Conservation (phyloP, 2,113 vertebrate genomes). For the Strigops habroptila region DNA sequence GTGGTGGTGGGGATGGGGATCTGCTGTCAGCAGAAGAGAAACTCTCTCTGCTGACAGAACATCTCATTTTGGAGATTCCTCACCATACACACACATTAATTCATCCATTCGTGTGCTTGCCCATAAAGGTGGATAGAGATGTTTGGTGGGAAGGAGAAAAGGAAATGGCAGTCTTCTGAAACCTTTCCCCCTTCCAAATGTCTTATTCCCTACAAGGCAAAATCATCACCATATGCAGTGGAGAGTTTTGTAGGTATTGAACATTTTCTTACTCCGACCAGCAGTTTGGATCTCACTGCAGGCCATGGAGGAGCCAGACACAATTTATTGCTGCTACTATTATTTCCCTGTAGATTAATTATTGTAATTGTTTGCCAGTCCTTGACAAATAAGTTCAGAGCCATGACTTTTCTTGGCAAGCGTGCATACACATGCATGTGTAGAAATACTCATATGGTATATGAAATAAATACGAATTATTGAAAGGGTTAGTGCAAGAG, state of each 20-base stretch:
- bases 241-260: neutral
- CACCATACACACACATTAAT: fast-evolving
- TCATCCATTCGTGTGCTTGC: neutral
- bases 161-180: neutral
- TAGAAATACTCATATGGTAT: neutral
- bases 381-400: neutral
- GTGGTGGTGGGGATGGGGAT: neutral
- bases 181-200: neutral
- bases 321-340: constrained; percentile 10
- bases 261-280: neutral
- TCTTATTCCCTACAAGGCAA: neutral
- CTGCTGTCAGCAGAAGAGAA: neutral
- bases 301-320: neutral
- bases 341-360: constrained; percentile 17
- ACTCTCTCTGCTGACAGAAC: neutral
- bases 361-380: neutral
- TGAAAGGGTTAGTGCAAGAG: neutral
- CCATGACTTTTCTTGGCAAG: neutral
- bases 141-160: neutral
- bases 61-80: neutral
- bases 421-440: fast-evolving
- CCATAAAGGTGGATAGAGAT: neutral
- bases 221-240: neutral
- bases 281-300: neutral
- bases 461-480: neutral